Evolutionary conservation across 1,140 invertebrate genomes (phyloP).

Genomic region (Hyles euphorbiae): DNA sequence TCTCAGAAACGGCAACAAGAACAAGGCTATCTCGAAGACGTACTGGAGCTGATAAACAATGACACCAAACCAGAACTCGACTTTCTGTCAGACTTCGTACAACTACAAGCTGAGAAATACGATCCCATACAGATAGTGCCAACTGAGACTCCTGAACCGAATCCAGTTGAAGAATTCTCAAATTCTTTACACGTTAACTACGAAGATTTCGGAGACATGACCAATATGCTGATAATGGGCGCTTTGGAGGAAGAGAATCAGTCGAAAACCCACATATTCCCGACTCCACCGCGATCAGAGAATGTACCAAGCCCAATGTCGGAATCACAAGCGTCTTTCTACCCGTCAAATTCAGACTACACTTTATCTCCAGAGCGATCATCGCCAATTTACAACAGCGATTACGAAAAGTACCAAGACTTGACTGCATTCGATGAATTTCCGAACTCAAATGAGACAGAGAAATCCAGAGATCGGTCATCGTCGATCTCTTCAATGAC

Average conservation of each 20-base stretch:
- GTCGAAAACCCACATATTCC: slow-evolving; percentile 13
- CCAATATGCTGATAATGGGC: slow-evolving; percentile 3
- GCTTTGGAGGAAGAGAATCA: not conserved
- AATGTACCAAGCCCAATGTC: slow-evolving; percentile 45
- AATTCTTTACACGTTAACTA: slow-evolving; percentile 13
- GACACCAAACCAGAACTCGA: slow-evolving; percentile 13
- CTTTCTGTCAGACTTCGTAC: slow-evolving; percentile 11
- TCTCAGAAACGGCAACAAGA: slow-evolving; percentile 32
- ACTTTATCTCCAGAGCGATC: slow-evolving; percentile 39
- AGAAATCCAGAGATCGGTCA: slow-evolving; percentile 18
- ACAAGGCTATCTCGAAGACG: slow-evolving; percentile 28
- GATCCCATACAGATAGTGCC: not conserved
- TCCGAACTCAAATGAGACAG: slow-evolving; percentile 12
- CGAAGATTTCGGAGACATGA: slow-evolving; percentile 15
- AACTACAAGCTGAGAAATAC: not conserved
- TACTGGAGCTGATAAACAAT: slow-evolving; percentile 33
- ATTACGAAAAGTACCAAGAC: slow-evolving; percentile 48
- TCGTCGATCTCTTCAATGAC: slow-evolving; percentile 34
- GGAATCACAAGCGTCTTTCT: slow-evolving; percentile 29
- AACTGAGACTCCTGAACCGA: slow-evolving; percentile 10
- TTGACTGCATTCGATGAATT: slow-evolving; percentile 22
- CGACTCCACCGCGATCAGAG: slow-evolving; percentile 51
- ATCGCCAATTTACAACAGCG: slow-evolving; percentile 41
- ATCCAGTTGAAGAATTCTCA: slow-evolving; percentile 31
- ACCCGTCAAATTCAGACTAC: slow-evolving; percentile 30